Evolutionary conservation across 2,888 invertebrate species (phyloP), one percentile per base, ranked within the genome.

Genomic region (Muscina levida): DNA sequence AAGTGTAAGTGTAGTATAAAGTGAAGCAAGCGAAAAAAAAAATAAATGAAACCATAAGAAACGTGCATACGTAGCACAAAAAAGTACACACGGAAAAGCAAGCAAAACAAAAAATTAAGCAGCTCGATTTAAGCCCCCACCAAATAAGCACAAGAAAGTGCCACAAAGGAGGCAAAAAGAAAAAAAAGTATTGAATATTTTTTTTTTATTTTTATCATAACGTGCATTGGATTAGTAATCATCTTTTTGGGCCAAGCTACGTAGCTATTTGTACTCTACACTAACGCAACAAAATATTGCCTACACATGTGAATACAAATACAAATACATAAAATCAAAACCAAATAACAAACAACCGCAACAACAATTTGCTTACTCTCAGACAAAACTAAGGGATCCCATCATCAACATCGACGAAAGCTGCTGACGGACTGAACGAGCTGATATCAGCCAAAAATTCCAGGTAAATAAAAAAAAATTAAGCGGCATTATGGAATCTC

Each of bases 181-280:
- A 5, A 39, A 68, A 48, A 51, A 68, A 70, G 31, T 73, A 70
- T 53, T 67, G 57, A 66, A 78, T 42, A n/a, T 65, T 46, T 57
- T 66, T 22, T 31, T 57, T 71, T 15, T 51, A 51, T 66, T 37
- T 62, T 26, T 24, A 46, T 65, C 31, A 71, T 66, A 70, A 65
- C 59, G 53, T 73, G 53, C 31, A 70, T 65, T 73, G 70, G 65
- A 73, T 78, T 78, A 70, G 17, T 39, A 70, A 78, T 70, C 70
- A 70, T 24, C 15, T 51, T 24, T 44, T 31, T 24, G 31, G 17
- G 37, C 22, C 8, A 31, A 31, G 65, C 31, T 31, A 31, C 3
- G 31, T 31, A 8, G 3, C 8, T 8, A 31, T 31, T 31, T 31
- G 31, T 31, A 8, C 31, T 39, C 19, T 26, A 68, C 68, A 68